Evolutionary conservation across 2,888 invertebrate species (phyloP), one percentile per base, ranked within the genome.

Genomic region (Acleris laterana): DNA sequence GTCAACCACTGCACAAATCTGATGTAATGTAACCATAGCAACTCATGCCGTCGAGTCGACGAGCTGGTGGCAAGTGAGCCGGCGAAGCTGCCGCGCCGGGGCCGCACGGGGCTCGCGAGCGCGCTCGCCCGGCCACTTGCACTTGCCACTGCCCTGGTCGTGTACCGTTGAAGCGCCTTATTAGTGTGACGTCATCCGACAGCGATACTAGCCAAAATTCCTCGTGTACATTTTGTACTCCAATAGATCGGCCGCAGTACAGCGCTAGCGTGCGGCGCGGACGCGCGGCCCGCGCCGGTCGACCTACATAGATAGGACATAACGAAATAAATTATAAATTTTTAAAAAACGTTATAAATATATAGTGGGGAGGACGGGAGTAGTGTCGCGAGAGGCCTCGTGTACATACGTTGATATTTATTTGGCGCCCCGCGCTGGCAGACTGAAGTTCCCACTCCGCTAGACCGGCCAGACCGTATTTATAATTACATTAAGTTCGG

Each of bases 291-390:
- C 77, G 72, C 77, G 76, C 76, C 68, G 70, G 83, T 82, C 85
- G 84, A 85, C 89, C 89, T 88, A 83, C 87, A 90, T 92, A 91
- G 90, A 91, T 91, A 91, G 90, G 90, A 89, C 87, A 85, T 88
- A 89, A 90, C 88, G 88, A 90, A 90, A 90, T 90, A 90, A 90
- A 91, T 89, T 90, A 89, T 90, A 91, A 89, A 89, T 89, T 90
- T 86, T 80, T 80, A 83, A 90, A 85, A 84, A 85, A 84, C 76
- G 83, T 86, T 82, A 81, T 87, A 88, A 88, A 85, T 87, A 86
- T 88, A 86, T 85, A 83, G 81, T 77, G 80, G 78, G 81, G 77
- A 77, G 80, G 77, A 80, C 80, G 82, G 70, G 70, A 46, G 72
- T 72, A 70, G 74, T 71, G 61, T 84, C 86, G 88, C 87, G 85